phyloP scores from a whole-genome alignment of 2,113 vertebrate species.

The Pogonocichla stellata region DNA sequence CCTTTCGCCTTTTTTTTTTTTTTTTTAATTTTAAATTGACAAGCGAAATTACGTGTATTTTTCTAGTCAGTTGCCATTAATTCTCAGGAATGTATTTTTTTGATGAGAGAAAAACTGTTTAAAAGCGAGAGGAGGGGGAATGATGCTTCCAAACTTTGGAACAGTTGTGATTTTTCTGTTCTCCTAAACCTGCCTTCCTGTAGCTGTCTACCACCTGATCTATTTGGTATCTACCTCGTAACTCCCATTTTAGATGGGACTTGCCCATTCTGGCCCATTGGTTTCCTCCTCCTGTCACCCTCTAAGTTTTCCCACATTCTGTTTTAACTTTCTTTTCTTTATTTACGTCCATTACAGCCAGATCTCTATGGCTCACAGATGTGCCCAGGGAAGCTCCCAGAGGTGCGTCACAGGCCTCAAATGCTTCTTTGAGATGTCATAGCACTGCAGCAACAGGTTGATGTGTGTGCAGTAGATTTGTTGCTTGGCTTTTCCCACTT shows the following conservation, averaged over 20 bases:
- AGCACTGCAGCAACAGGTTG: slow-evolving; percentile 80
- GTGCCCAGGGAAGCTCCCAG: slow-evolving; percentile 85
- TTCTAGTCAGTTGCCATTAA: background rate
- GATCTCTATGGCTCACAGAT: slow-evolving; percentile 88
- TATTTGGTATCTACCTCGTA: slow-evolving; percentile 38
- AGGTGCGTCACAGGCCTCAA: slow-evolving; percentile 85
- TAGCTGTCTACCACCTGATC: slow-evolving; percentile 60
- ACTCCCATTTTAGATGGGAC: slow-evolving; percentile 64
- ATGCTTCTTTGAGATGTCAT: slow-evolving; percentile 84
- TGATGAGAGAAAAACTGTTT: slow-evolving; percentile 25
- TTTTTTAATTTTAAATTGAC: background rate
- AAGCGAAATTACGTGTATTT: background rate
- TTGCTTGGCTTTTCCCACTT: slow-evolving; percentile 81
- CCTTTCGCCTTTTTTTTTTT: background rate
- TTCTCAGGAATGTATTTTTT: slow-evolving; percentile 38
- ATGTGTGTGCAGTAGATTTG: slow-evolving; percentile 83
- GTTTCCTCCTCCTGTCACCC: slow-evolving; percentile 75
- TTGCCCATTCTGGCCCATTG: slow-evolving; percentile 63
- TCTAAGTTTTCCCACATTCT: slow-evolving; percentile 84
- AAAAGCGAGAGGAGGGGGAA: slow-evolving; percentile 26
- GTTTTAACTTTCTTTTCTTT: slow-evolving; percentile 90
- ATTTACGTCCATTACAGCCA: slow-evolving; percentile 87
- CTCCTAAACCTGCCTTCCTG: slow-evolving; percentile 67
- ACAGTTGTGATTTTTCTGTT: slow-evolving; percentile 59
- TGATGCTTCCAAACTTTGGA: slow-evolving; percentile 70